Conservation (phyloP, 2,797 vertebrate genomes). For the Pelobates cultripes region DNA sequence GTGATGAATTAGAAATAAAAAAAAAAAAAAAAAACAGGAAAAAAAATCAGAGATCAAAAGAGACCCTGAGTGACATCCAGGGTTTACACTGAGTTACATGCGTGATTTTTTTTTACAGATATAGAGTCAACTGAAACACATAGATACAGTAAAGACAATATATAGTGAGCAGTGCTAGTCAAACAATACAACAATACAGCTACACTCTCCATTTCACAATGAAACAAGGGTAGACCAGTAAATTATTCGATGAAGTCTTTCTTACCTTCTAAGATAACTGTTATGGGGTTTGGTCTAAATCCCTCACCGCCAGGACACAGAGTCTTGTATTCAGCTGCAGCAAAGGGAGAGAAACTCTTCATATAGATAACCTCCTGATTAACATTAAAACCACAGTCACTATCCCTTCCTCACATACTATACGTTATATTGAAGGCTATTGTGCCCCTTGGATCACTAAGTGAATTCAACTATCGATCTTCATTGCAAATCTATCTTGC, state of each 20-base stretch:
- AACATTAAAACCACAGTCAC: neutral
- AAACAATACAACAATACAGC: no score
- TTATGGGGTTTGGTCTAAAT: constrained; percentile 91
- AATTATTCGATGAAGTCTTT: no score
- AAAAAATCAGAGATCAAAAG: no score
- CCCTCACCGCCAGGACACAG: constrained; percentile 93
- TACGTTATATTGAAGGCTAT: neutral
- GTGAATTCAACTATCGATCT: neutral
- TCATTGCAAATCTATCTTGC: neutral
- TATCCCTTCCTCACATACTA: neutral
- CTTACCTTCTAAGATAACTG: constrained; percentile 92
- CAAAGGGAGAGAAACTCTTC: neutral
- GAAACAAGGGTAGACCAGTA: no score
- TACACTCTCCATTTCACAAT: neutral
- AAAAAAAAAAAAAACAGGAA: neutral
- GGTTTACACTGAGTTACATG: no score
- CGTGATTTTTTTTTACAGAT: no score
- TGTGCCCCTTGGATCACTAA: neutral
- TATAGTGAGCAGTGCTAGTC: no score
- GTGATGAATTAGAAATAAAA: constrained; percentile 20
- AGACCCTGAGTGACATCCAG: no score
- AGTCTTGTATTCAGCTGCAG: constrained; percentile 90
- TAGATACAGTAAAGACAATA: no score
- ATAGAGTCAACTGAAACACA: no score
- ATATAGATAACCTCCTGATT: neutral